Conservation (phyloP, 1,140 invertebrate genomes). For the Oryzaephilus surinamensis region DNA sequence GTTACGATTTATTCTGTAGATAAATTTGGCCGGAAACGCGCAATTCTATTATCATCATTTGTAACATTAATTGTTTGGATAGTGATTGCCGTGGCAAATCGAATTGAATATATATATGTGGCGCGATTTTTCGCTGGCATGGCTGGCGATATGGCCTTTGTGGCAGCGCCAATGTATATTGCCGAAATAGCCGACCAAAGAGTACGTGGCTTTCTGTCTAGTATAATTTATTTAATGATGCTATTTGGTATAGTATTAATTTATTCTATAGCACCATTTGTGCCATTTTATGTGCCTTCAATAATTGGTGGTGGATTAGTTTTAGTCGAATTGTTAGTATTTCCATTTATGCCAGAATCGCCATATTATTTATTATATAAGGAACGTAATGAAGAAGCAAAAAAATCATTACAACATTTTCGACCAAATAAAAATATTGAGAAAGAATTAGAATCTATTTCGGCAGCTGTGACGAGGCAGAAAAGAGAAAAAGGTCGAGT, state of each 20-base stretch:
- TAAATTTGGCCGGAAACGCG: conserved; percentile 50
- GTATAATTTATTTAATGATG: conserved; percentile 27
- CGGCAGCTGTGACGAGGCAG: conserved; percentile 20
- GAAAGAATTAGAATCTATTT: conserved; percentile 39
- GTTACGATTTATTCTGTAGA: conserved; percentile 44
- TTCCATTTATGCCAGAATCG: too few species aligned
- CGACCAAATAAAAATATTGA: too few species aligned
- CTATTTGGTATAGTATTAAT: conserved; percentile 23
- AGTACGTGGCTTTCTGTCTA: conserved; percentile 24
- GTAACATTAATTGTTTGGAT: conserved; percentile 53
- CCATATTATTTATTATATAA: too few species aligned
- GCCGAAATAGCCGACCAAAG: conserved; percentile 29
- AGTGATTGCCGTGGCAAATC: conserved; percentile 39
- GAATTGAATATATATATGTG: conserved; percentile 37
- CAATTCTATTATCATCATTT: conserved; percentile 43
- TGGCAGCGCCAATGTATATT: too few species aligned
- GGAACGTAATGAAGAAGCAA: too few species aligned
- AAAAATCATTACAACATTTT: too few species aligned
- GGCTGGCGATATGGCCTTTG: conserved; percentile 30
- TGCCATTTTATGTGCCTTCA: too few species aligned
- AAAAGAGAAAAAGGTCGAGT: conserved; percentile 21
- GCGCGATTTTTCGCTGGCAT: conserved; percentile 35
- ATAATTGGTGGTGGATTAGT: too few species aligned
- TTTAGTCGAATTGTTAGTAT: too few species aligned
- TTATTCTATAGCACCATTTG: conserved; percentile 21